Conservation (phyloP, 2,888 invertebrate species). For the Drosophila niveifrons region DNA sequence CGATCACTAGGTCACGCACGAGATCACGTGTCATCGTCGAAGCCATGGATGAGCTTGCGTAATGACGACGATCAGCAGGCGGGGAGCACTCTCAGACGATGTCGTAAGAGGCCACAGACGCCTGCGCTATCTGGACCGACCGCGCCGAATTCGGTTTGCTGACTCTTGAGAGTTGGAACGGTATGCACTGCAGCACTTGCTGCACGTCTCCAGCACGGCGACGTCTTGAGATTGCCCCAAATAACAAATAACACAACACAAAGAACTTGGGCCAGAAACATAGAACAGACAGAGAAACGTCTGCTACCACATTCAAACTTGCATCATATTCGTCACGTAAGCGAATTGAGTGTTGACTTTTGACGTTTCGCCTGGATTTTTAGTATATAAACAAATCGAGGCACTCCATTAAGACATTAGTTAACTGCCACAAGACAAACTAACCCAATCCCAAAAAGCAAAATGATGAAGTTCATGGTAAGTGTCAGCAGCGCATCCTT, state of each 20-base stretch:
- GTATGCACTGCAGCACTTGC: conserved; percentile 8
- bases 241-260: too few species aligned
- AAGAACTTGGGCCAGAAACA: conserved; percentile 32
- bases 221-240: conserved; percentile 73
- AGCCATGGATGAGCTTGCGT: conserved; percentile 35
- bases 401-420: conserved; percentile 62
- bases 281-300: conserved; percentile 51
- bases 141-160: conserved; percentile 58
- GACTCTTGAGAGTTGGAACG: conserved; percentile 7
- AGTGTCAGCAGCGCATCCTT: conserved; percentile 46
- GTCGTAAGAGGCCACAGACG: conserved; percentile 68
- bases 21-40: conserved; percentile 33
- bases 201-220: conserved; percentile 58
- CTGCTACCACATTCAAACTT: conserved; percentile 56
- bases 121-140: conserved; percentile 74
- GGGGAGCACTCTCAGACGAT: conserved; percentile 43
- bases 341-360: conserved; percentile 19
- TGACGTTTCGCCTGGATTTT: conserved; percentile 65
- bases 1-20: conserved; percentile 50
- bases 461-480: conserved; percentile 75
- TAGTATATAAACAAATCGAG: conserved; percentile 68
- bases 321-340: conserved; percentile 75
- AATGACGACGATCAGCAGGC: conserved; percentile 23
- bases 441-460: conserved; percentile 47
- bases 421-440: conserved; percentile 62